Base-by-base conservation (phyloP, 1,140 invertebrate species). In the Ceratoteleas bidentatus region DNA sequence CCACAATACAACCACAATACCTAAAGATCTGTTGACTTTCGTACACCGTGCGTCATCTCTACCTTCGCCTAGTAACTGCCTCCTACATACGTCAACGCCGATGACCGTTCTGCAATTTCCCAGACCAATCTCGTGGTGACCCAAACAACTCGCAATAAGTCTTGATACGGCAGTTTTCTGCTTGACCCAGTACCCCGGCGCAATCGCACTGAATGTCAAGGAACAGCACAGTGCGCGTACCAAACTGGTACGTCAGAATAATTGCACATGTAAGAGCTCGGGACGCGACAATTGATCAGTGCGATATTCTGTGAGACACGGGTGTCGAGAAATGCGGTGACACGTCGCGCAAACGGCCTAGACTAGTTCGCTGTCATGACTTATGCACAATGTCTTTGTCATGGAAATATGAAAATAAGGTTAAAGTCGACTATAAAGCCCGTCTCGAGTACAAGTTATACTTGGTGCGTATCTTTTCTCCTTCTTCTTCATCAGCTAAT, bases 381-480 rank as follows among this genome's bases (percentile, higher is more conserved):
- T 84, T 66, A 74, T 69, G 76, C 66, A 83, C 86, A 76, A 91
- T 91, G 90, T 88, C 88, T 85, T 84, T 88, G 78, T 75, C 82
- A 57, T 85, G 75, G 70, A 91, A 89, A 77, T 81, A 87, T 76
- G 85, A 81, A 77, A 90, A 84, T 79, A 91, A 88, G 78, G 85
- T 84, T 86, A 92, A 92, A 84, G 86, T 91, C 62, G 93, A 95
- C 74, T 93, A 92, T 70, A 94, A 94, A 90, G 91, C 93, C n/a
- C 93, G 92, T 77, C 85, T 95, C n/a, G 94, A 95, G 82, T 93
- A 94, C 84, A 95, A 95, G 88, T 88, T 95, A 45, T 95, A 95
- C 85, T 86, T 95, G 91, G 93, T 94, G 87, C 85, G 90, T 89
- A 75, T 52, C 6, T n/a, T n/a, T n/a, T n/a, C n/a, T n/a, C n/a